Conservation (phyloP, 1,140 invertebrate genomes). For the Leptinotarsa defecta region DNA sequence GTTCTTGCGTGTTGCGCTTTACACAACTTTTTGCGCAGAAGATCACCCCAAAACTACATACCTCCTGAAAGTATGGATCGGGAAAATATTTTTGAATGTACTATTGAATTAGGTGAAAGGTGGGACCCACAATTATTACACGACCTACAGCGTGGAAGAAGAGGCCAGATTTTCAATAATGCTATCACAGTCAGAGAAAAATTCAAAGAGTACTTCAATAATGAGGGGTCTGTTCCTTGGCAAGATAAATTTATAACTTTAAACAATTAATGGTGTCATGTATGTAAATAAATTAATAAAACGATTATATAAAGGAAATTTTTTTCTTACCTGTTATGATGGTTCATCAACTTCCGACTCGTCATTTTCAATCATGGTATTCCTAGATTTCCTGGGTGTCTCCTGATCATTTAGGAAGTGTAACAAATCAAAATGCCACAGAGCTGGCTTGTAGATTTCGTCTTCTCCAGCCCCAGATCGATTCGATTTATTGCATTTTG, state of each 20-base stretch:
- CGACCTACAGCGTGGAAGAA: constrained; percentile 21
- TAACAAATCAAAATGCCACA: constrained; percentile 20
- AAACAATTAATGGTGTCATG: constrained; percentile 18
- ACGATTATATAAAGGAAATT: not conserved
- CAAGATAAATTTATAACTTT: constrained; percentile 31
- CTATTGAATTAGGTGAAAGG: constrained; percentile 27
- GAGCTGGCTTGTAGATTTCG: constrained; percentile 27
- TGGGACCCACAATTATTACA: constrained; percentile 22
- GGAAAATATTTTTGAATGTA: constrained; percentile 25
- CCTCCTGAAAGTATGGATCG: constrained; percentile 23
- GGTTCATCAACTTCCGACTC: constrained; percentile 12
- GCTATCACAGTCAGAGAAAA: constrained; percentile 15
- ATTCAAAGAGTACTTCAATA: constrained; percentile 30
- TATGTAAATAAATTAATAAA: not conserved
- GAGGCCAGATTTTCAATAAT: constrained; percentile 10
- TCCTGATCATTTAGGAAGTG: constrained; percentile 6
- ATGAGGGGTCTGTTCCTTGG: constrained; percentile 26
- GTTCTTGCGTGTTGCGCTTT: constrained; percentile 30
- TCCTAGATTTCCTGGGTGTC: constrained; percentile 5
- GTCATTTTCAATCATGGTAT: constrained; percentile 21
- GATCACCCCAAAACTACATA: constrained; percentile 23
- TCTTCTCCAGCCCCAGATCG: constrained; percentile 18
- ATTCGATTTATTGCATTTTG: constrained; percentile 18
- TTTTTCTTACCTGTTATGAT: constrained; percentile 5
- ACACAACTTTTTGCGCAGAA: constrained; percentile 34